Conservation (phyloP, 2,797 vertebrate species). For the Xenentodon cancila region DNA sequence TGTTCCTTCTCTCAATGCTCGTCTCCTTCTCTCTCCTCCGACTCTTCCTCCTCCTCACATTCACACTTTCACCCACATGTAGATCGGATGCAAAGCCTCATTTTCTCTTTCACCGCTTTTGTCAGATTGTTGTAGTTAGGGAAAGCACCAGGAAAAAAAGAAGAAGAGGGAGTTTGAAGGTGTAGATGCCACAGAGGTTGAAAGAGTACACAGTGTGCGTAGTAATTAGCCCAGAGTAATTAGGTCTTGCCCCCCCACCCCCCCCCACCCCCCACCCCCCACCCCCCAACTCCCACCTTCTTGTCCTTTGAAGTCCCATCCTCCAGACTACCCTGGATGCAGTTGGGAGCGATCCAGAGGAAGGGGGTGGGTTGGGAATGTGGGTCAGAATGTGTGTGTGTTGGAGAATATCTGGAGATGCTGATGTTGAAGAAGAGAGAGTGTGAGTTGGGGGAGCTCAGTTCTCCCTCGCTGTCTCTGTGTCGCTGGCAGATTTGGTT, state of each 20-base stretch:
- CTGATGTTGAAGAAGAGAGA: conserved; percentile 39
- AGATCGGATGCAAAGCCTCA: conserved; percentile 24
- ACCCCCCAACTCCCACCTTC: not conserved
- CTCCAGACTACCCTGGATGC: conserved; percentile 53
- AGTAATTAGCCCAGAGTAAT: conserved; percentile 60
- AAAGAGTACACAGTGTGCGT: conserved; percentile 3
- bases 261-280: conserved; percentile 10
- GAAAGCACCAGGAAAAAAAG: not conserved
- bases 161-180: conserved; percentile 1
- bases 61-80: conserved; percentile 53
- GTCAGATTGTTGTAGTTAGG: not conserved
- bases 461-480: conserved; percentile 9
- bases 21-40: conserved; percentile 22
- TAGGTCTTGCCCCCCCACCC: conserved; percentile 34
- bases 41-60: conserved; percentile 41
- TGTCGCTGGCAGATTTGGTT: conserved; percentile 23
- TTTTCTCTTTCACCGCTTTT: conserved; percentile 53
- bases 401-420: conserved; percentile 34
- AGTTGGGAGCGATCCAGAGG: conserved; percentile 46
- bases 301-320: conserved; percentile 62
- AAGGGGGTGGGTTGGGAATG: conserved; percentile 51
- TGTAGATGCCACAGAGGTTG: not conserved
- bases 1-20: conserved; percentile 2
- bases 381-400: conserved; percentile 50
- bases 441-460: not conserved